Conservation (phyloP, 2,797 vertebrate genomes). For the Lateolabrax maculatus region DNA sequence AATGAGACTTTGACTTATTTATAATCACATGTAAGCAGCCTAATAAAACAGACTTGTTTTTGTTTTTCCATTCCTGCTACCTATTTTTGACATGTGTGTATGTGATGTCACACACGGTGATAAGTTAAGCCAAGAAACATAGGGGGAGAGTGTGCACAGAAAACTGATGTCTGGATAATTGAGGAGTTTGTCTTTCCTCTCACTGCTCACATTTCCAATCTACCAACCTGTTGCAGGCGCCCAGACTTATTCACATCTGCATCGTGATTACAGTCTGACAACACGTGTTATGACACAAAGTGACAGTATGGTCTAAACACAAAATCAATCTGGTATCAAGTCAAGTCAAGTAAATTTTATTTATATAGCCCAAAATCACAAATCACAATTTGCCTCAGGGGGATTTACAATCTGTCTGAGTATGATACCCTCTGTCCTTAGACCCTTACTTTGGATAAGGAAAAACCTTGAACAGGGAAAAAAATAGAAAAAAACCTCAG, state of each 20-base stretch:
- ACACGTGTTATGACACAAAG: neutral
- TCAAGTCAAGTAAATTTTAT: no score
- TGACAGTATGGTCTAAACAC: no score
- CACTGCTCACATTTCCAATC: neutral
- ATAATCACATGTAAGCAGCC: neutral
- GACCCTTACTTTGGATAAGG: no score
- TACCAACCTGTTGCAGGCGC: neutral
- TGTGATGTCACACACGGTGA: no score
- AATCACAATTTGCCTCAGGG: no score
- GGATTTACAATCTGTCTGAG: no score
- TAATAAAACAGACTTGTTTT: neutral
- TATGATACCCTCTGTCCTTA: no score
- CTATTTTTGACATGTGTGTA: neutral
- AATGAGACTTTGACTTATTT: slow-evolving; percentile 6
- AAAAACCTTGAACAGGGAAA: no score
- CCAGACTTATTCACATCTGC: neutral
- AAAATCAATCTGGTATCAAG: no score
- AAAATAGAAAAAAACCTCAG: no score
- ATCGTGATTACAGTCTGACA: neutral
- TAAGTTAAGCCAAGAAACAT: no score
- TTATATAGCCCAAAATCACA: no score
- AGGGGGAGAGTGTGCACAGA: neutral
- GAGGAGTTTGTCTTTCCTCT: neutral
- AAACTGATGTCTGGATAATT: neutral
- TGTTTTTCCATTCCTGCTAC: neutral